Evolutionary conservation across 2,797 vertebrate species (phyloP).

Genomic region (Argentina silus): DNA sequence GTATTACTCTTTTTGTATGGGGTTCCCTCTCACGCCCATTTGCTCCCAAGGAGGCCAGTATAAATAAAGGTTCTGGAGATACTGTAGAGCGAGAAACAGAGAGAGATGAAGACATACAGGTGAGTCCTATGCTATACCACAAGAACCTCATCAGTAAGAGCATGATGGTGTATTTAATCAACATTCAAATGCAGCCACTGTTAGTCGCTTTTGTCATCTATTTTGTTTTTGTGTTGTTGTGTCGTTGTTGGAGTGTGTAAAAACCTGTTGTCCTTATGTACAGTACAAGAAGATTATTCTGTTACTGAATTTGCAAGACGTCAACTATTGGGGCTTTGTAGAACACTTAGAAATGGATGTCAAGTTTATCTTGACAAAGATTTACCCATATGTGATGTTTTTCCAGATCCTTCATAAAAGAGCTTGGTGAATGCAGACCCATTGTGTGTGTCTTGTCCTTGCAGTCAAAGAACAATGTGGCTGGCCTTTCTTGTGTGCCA

Average conservation of each 20-base stretch:
- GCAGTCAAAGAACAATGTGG: constrained; percentile 64
- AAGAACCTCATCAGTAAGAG: background rate
- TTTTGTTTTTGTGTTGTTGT: background rate
- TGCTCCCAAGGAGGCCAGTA: constrained; percentile 46
- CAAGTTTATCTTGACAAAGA: background rate
- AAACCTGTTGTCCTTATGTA: no score
- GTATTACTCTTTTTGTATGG: constrained; percentile 66
- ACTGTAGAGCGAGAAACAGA: background rate
- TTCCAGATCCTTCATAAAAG: constrained; percentile 20
- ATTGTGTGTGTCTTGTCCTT: constrained; percentile 29
- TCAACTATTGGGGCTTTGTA: background rate
- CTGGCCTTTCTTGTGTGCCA: constrained; percentile 62
- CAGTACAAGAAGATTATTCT: background rate
- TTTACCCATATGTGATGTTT: background rate
- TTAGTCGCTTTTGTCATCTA: no score
- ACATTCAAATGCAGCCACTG: background rate
- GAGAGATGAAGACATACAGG: constrained; percentile 52
- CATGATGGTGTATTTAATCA: background rate
- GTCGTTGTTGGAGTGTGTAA: no score
- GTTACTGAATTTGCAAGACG: no score
- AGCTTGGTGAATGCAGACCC: constrained; percentile 10
- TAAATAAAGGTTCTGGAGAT: constrained; percentile 59
- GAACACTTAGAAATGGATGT: background rate
- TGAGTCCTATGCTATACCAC: constrained; percentile 43
- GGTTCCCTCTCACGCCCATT: constrained; percentile 58